phyloP scores from a whole-genome alignment of 2,797 vertebrate genomes.

The Malacoctenus gilli region DNA sequence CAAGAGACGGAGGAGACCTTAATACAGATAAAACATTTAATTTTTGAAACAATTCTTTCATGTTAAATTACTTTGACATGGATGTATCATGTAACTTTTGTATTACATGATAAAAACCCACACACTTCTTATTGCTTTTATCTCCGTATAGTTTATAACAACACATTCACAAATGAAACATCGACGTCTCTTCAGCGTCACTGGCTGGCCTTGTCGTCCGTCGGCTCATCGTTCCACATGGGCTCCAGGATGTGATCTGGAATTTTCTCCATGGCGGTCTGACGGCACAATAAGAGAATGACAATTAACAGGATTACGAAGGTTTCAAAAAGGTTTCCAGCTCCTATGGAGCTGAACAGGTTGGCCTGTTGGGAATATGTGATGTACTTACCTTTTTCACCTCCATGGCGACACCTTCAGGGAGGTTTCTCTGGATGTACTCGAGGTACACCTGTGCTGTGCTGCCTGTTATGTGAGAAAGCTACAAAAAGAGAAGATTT shows the following conservation, averaged over 20 bases:
- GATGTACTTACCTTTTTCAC: slow-evolving; percentile 91
- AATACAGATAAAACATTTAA: no score
- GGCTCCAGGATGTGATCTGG: slow-evolving; percentile 91
- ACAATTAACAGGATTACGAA: not conserved
- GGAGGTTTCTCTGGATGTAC: slow-evolving; percentile 95
- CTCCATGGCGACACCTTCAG: slow-evolving; percentile 96
- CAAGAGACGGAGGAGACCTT: no score
- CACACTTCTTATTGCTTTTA: not conserved
- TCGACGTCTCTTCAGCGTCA: slow-evolving; percentile 52
- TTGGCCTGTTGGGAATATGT: no score
- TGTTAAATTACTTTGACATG: no score
- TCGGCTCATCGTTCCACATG: slow-evolving; percentile 82
- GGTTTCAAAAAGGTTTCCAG: no score
- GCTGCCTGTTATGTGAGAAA: slow-evolving; percentile 87
- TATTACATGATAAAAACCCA: no score
- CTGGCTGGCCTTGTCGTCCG: slow-evolving; percentile 66
- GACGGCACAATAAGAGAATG: slow-evolving; percentile 26
- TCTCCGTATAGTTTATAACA: no score
- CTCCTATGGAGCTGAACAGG: no score
- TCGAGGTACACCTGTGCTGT: slow-evolving; percentile 92
- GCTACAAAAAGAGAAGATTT: slow-evolving; percentile 69
- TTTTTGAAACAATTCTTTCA: no score
- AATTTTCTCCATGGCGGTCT: slow-evolving; percentile 89
- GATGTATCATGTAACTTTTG: no score
- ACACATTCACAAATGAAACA: slow-evolving; percentile 1